phyloP scores from a whole-genome alignment of 2,113 vertebrate species.

The Genyomyrus donnyi region DNA sequence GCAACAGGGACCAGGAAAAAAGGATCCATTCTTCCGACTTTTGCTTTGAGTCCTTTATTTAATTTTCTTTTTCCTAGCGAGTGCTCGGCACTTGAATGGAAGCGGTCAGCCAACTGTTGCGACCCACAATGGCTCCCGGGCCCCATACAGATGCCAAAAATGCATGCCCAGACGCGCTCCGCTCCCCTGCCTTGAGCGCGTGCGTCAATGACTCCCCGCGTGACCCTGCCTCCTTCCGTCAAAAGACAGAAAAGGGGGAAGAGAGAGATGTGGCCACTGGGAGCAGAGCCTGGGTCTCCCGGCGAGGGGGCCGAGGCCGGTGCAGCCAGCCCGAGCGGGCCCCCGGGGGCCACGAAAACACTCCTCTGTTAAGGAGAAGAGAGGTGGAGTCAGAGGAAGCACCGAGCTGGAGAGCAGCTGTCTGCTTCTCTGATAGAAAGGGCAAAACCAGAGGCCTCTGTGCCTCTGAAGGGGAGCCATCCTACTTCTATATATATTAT shows the following conservation, averaged over 20 bases:
- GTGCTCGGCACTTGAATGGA: slow-evolving; percentile 58
- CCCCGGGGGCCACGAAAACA: neutral
- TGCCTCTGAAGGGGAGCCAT: neutral
- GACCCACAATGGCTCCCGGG: slow-evolving; percentile 64
- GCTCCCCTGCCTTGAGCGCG: neutral
- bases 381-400: neutral
- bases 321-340: neutral
- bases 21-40: slow-evolving; percentile 60
- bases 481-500: neutral
- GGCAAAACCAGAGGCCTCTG: neutral
- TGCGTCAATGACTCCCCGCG: neutral
- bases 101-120: slow-evolving; percentile 65
- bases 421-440: neutral
- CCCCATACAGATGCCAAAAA: slow-evolving; percentile 65
- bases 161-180: slow-evolving; percentile 50
- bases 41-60: slow-evolving; percentile 41
- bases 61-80: slow-evolving; percentile 31
- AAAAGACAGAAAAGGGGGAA: neutral
- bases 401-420: neutral
- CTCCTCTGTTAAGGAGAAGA: neutral
- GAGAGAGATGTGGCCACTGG: neutral
- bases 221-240: neutral
- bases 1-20: slow-evolving; percentile 22
- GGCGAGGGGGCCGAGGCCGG: neutral
- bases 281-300: neutral